Evolutionary conservation across 2,888 invertebrate species (phyloP).

Genomic region (Artemia sinica): DNA sequence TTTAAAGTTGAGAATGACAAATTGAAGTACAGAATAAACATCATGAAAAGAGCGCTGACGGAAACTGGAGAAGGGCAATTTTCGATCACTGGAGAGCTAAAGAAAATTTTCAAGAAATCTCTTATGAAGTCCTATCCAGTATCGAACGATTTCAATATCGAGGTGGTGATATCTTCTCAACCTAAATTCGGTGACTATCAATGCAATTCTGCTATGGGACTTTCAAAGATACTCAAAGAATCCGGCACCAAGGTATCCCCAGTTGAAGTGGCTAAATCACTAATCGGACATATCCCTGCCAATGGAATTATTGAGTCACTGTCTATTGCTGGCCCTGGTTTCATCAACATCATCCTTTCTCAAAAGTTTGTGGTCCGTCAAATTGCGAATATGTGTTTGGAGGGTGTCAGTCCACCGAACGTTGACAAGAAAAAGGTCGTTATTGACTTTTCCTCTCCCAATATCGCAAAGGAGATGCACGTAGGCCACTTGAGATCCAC

Average conservation of each 20-base stretch:
- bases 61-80: no score
- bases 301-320: conserved; percentile 53
- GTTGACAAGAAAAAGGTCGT: no score
- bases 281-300: conserved; percentile 47
- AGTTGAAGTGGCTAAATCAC: conserved; percentile 60
- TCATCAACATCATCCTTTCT: no score
- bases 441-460: conserved; percentile 95
- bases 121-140: conserved; percentile 58
- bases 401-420: no score
- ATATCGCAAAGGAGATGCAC: conserved; percentile 99
- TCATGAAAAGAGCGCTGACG: no score
- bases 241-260: conserved; percentile 48
- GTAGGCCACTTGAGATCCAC: conserved; percentile 94
- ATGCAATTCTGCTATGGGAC: conserved; percentile 88
- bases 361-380: no score
- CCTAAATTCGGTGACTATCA: conserved; percentile 91
- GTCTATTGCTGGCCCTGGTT: conserved; percentile 77
- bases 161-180: conserved; percentile 50
- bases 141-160: conserved; percentile 47
- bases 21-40: no score
- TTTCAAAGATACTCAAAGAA: conserved; percentile 30
- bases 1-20: no score
- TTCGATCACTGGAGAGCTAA: conserved; percentile 38
- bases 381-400: no score
- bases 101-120: conserved; percentile 49